Percentiles rank a stretch among this genome's conserved stretches.
Conservation (phyloP, 2,888 invertebrate species). For the Lingula anatina region DNA sequence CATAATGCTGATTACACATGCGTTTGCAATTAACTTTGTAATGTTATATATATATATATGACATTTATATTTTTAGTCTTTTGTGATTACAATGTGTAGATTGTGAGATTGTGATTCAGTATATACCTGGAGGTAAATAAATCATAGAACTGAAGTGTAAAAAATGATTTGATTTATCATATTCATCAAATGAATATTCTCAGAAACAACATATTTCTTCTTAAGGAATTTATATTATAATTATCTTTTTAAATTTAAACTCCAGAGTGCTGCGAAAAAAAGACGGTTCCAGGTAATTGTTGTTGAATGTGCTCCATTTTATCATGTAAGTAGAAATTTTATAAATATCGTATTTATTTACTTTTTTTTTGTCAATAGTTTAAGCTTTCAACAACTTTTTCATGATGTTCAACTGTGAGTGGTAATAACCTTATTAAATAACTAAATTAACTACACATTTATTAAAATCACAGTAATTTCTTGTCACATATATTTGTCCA, state of each 20-base stretch:
- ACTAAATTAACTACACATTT: no score
- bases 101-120: no score
- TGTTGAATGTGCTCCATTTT: conserved; percentile 69
- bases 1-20: not conserved
- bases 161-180: not conserved
- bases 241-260: conserved; percentile 10
- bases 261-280: conserved; percentile 66
- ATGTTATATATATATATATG: not conserved
- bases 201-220: not conserved
- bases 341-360: conserved; percentile 1
- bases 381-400: no score
- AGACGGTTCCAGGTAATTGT: conserved; percentile 79
- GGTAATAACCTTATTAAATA: no score
- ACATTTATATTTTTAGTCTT: not conserved
- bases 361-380: not conserved
- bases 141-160: no score
- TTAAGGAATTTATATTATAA: not conserved
- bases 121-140: no score
- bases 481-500: no score
- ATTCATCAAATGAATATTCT: not conserved
- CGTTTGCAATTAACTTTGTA: not conserved
- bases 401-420: no score
- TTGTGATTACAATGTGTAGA: not conserved
- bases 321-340: conserved; percentile 48
- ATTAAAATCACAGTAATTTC: no score